Evolutionary conservation across 2,797 vertebrate species (phyloP), one percentile per base, ranked within the genome.

Genomic region (Dromococcyx pavoninus): DNA sequence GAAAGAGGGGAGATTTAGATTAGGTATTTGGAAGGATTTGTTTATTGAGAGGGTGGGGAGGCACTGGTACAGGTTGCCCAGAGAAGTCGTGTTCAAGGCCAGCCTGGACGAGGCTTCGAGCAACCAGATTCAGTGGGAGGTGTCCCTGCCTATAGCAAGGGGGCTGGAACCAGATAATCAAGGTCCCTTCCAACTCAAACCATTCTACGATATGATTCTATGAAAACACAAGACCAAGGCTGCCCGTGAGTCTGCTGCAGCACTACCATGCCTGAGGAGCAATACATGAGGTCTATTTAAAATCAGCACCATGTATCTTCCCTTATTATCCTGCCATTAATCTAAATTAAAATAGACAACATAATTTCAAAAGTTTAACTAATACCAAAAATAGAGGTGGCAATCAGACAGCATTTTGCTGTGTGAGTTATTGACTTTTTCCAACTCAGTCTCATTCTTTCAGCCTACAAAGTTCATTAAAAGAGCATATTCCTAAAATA

Each of bases 181-280:
- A 19, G 18, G 18, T 24, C 46, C 46, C 22, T 48, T 48, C 46
- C 46, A 48, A 48, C 22, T 48, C 46, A 48, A 23, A 48, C 46
- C 21, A 48, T 48, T 48, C 22, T 48, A 22, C 48, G 46, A 48
- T 48, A 48, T 24, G 19, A 48, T 24, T 48, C 17, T 44, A 43
- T 48, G 46, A 56, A 48, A 66, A 53, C 50, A 22, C 21, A n/a
- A 30, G 37, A 50, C 5, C 32, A 32, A 48, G 48, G 27, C 56
- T 33, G 54, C 33, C 54, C 17, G 50, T 66, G n/a, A 13, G 33
- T 19, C 25, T 23, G 17, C 2, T 0, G 4, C 51, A 65, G 53
- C 50, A 50, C 5, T 12, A 44, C 39, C 0, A 0, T 0, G 3
- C 53, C 66, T 13, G 23, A 78, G 27, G 17, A 91, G 62, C n/a